A percentile compares a stretch with the other conserved stretches of the same genome.
phyloP scores from a whole-genome alignment of 2,113 vertebrate species.

The Psophia crepitans region DNA sequence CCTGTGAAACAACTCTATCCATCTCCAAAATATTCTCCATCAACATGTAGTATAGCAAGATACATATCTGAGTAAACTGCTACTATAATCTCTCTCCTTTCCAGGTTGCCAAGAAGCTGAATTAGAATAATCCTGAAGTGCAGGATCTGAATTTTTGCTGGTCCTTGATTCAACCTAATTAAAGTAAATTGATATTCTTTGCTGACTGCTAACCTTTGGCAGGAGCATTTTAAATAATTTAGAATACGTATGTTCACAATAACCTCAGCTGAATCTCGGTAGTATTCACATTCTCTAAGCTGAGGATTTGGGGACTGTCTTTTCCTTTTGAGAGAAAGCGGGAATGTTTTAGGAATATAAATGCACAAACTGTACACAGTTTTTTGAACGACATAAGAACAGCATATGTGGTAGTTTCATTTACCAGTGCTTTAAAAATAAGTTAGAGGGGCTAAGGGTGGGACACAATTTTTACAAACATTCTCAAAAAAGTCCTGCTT shows the following conservation, averaged over 20 bases:
- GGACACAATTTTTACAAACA: not conserved
- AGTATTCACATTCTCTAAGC: not conserved
- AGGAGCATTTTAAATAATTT: conserved; percentile 38
- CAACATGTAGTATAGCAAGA: not conserved
- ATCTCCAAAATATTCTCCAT: not conserved
- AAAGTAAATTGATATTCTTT: not conserved
- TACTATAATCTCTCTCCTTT: not conserved
- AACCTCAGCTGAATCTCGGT: not conserved
- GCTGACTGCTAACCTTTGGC: not conserved
- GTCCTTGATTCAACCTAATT: not conserved
- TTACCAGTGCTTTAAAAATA: not conserved
- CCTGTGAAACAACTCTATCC: not conserved
- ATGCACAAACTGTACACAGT: not conserved
- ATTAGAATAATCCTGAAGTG: not conserved
- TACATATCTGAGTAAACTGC: not conserved
- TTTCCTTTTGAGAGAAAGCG: not conserved
- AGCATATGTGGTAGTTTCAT: not conserved
- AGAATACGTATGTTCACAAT: not conserved
- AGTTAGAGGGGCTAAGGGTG: not conserved
- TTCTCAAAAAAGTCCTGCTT: not conserved
- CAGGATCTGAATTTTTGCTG: not conserved
- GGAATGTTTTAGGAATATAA: not conserved
- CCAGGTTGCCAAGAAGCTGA: not conserved
- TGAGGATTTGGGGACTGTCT: not conserved
- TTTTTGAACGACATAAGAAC: not conserved